phyloP scores from a whole-genome alignment of 2,797 vertebrate genomes.

The Cossypha niveicapilla region DNA sequence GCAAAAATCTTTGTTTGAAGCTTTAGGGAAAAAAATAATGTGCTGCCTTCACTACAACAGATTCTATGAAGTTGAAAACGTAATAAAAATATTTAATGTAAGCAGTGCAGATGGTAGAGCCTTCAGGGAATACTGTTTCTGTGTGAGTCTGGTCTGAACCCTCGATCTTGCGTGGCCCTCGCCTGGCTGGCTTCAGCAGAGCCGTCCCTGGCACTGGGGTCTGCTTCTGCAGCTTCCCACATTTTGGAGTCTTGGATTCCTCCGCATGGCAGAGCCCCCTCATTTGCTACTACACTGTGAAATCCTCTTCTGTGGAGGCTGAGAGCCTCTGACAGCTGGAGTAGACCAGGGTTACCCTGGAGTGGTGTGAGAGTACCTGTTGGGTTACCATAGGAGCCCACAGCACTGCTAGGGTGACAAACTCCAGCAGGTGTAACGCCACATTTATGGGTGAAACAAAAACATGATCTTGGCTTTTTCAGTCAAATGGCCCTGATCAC shows the following conservation, averaged over 20 bases:
- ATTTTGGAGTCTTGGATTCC: background rate
- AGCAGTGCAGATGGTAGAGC: background rate
- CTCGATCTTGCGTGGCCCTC: accelerated
- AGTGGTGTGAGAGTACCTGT: background rate
- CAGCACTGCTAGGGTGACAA: background rate
- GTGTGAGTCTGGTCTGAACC: background rate
- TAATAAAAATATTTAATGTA: background rate
- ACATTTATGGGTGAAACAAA: background rate
- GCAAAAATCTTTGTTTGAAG: background rate
- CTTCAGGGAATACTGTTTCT: background rate
- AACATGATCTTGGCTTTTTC: background rate
- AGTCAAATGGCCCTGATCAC: background rate
- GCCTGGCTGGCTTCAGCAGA: background rate
- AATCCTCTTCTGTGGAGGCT: background rate
- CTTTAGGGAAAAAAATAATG: background rate
- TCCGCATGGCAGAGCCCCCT: background rate
- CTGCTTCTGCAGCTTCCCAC: background rate
- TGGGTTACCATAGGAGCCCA: background rate
- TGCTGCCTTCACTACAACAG: background rate
- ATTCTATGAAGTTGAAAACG: background rate
- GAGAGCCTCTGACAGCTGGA: background rate
- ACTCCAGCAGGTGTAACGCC: background rate
- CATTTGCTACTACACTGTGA: background rate
- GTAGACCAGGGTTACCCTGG: background rate
- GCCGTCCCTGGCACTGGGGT: accelerated